Percentiles rank a stretch among this genome's conserved stretches.
These are phyloP conservation scores for Parnassius orleans DNA, from an alignment of 2,888 invertebrate species.

Conservation along the genomic window DNA sequence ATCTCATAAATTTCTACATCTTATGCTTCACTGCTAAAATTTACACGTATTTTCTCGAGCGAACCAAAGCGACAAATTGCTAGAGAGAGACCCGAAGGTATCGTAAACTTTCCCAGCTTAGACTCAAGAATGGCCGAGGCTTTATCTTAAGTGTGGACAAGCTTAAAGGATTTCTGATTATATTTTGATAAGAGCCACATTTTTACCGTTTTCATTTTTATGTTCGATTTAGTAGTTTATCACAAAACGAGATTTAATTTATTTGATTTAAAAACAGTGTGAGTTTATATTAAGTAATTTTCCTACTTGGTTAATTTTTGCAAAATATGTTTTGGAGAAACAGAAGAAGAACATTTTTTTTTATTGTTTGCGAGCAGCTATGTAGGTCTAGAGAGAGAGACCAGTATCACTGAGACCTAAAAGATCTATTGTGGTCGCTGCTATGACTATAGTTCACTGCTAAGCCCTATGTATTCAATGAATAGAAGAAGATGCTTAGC, in stretches of 20 bases:
- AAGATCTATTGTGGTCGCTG: too few species aligned
- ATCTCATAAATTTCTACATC: conserved; percentile 16
- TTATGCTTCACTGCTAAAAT: conserved; percentile 13
- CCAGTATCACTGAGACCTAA: too few species aligned
- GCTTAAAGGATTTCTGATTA: conserved; percentile 19
- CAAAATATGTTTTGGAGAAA: too few species aligned
- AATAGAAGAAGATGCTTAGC: too few species aligned
- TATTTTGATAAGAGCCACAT: conserved; percentile 11
- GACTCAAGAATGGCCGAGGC: conserved; percentile 12
- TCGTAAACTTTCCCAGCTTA: conserved; percentile 22
- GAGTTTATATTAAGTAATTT: too few species aligned
- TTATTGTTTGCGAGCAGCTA: too few species aligned
- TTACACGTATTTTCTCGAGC: conserved; percentile 23
- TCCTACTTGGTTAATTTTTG: too few species aligned
- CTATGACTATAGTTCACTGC: too few species aligned
- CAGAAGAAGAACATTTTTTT: too few species aligned
- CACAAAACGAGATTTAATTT: neutral
- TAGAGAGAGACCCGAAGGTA: conserved; percentile 18
- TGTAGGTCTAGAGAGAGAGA: too few species aligned
- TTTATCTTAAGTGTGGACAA: conserved; percentile 24
- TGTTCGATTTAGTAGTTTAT: neutral
- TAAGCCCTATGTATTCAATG: too few species aligned
- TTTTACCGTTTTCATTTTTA: neutral
- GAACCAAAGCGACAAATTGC: conserved; percentile 22
- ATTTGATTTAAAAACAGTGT: too few species aligned